These are phyloP conservation scores for Gastrophysa polygoni DNA, from an alignment of 2,888 invertebrate species.

Conservation along the genomic window DNA sequence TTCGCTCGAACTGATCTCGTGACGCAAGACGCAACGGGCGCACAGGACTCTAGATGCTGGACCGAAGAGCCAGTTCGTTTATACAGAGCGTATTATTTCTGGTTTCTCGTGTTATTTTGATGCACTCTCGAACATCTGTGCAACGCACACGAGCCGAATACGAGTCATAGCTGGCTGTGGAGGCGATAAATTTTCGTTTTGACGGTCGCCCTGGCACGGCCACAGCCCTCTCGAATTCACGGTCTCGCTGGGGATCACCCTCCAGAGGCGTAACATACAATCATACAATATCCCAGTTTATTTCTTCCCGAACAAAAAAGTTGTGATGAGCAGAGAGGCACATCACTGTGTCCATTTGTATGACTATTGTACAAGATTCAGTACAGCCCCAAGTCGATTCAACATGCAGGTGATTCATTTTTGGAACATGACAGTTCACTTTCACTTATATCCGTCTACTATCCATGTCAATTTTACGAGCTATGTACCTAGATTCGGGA, in stretches of 20 bases:
- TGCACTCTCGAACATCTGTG: neutral
- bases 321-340: too few species aligned
- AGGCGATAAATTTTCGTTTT: conserved; percentile 11
- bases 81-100: conserved; percentile 1
- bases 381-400: too few species aligned
- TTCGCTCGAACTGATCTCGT: neutral
- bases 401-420: too few species aligned
- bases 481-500: too few species aligned
- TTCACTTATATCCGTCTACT: too few species aligned
- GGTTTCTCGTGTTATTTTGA: neutral
- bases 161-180: neutral
- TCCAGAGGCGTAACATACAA: too few species aligned
- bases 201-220: conserved; percentile 1
- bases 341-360: too few species aligned
- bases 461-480: too few species aligned
- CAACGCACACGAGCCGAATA: neutral
- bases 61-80: neutral
- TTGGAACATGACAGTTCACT: too few species aligned
- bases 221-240: conserved; percentile 15
- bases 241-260: neutral
- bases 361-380: too few species aligned
- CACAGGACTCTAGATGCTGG: conserved; percentile 20
- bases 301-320: too few species aligned
- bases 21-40: neutral
- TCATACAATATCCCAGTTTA: too few species aligned